These are phyloP conservation scores for Pygoscelis adeliae DNA, from an alignment of 2,113 vertebrate species.

Conservation along the genomic window DNA sequence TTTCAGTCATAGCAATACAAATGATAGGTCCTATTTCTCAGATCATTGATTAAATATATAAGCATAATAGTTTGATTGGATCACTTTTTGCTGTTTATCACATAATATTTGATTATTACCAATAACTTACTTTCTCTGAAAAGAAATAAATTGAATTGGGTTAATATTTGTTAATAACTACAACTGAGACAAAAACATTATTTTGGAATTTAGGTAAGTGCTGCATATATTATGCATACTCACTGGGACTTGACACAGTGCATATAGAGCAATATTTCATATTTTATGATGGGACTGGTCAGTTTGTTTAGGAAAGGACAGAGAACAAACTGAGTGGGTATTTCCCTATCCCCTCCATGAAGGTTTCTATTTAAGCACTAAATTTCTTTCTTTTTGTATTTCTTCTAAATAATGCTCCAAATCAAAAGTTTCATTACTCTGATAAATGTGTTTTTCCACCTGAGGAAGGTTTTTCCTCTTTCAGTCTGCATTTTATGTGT, in stretches of 20 bases:
- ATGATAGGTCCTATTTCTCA: not conserved
- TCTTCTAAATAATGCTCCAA: not conserved
- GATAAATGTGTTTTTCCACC: slow-evolving; percentile 60
- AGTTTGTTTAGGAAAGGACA: not conserved
- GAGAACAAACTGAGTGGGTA: not conserved
- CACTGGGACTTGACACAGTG: not conserved
- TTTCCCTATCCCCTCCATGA: not conserved
- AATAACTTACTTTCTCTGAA: not conserved
- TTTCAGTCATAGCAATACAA: not conserved
- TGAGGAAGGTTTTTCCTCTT: slow-evolving; percentile 61
- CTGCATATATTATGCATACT: not conserved
- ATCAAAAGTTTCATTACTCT: slow-evolving; percentile 52
- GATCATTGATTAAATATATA: not conserved
- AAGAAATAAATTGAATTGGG: not conserved
- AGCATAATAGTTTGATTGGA: not conserved
- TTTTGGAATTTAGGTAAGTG: not conserved
- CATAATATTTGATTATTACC: not conserved
- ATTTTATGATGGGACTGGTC: not conserved
- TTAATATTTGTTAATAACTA: not conserved
- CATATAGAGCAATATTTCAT: not conserved
- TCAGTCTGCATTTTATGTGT: slow-evolving; percentile 67
- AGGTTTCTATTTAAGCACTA: not conserved
- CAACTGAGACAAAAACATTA: not conserved
- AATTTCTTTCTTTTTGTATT: not conserved
- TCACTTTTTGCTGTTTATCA: not conserved